Percentiles rank a stretch among this genome's conserved stretches.
Conservation (phyloP, 2,888 invertebrate species). For the Lagria hirta region DNA sequence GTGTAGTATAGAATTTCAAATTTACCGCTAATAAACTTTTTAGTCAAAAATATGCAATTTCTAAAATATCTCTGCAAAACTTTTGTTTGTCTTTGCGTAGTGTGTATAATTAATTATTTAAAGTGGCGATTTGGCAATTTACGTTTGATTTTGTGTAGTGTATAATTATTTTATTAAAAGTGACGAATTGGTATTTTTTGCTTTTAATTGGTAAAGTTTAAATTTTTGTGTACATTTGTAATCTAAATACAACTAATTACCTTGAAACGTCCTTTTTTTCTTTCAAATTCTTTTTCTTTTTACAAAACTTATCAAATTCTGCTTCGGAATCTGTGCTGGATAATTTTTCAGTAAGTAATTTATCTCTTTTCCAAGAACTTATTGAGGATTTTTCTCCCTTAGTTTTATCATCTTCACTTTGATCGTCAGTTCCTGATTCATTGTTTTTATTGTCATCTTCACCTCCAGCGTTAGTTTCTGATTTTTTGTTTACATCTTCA, state of each 20-base stretch:
- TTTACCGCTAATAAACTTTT: too few species aligned
- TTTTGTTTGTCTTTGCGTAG: too few species aligned
- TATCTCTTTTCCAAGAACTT: constrained; percentile 38
- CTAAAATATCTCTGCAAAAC: too few species aligned
- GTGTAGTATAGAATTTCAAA: too few species aligned
- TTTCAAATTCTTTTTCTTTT: constrained; percentile 31
- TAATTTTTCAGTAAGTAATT: constrained; percentile 35
- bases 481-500: constrained; percentile 13
- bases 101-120: too few species aligned
- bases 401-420: too few species aligned
- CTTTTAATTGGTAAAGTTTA: background rate
- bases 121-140: too few species aligned
- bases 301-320: constrained; percentile 30
- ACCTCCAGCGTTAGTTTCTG: constrained; percentile 16
- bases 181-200: background rate
- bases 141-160: too few species aligned
- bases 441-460: constrained; percentile 7
- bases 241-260: constrained; percentile 3
- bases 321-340: constrained; percentile 40
- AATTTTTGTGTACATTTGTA: background rate
- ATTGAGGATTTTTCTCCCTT: background rate
- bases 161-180: background rate
- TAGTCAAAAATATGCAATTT: too few species aligned
- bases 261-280: constrained; percentile 6
- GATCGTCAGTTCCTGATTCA: constrained; percentile 5